Evolutionary conservation across 2,113 vertebrate genomes (phyloP).

Genomic region (Gopherus evgoodei): DNA sequence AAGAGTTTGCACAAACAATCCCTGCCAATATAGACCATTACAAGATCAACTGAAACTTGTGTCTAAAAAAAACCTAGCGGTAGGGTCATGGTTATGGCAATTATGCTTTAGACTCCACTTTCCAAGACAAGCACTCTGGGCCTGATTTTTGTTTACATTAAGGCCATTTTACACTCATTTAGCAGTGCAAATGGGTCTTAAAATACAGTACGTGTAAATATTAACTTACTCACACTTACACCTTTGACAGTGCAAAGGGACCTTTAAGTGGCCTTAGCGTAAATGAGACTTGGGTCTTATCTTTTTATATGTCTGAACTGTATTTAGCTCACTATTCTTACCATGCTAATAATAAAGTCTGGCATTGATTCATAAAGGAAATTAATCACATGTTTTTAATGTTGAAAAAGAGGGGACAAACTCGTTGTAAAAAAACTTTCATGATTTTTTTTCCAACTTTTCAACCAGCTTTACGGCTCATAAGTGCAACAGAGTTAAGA

Average conservation of each 20-base stretch:
- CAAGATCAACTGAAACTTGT: not conserved
- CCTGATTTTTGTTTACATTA: not conserved
- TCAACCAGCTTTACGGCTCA: not conserved
- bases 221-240: not conserved
- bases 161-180: not conserved
- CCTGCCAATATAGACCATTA: not conserved
- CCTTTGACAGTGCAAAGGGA: not conserved
- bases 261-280: not conserved
- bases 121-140: not conserved
- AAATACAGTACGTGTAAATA: not conserved
- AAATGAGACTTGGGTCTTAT: not conserved
- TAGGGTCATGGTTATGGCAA: accelerated
- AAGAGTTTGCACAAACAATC: not conserved
- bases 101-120: not conserved
- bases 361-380: not conserved
- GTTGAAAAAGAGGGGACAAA: not conserved
- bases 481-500: not conserved
- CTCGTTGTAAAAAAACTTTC: not conserved
- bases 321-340: not conserved
- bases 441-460: not conserved
- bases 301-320: not conserved
- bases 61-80: not conserved
- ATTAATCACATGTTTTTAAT: not conserved
- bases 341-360: not conserved
- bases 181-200: not conserved